Conservation (phyloP, 2,797 vertebrate species). For the Hyperoplus lanceolatus region DNA sequence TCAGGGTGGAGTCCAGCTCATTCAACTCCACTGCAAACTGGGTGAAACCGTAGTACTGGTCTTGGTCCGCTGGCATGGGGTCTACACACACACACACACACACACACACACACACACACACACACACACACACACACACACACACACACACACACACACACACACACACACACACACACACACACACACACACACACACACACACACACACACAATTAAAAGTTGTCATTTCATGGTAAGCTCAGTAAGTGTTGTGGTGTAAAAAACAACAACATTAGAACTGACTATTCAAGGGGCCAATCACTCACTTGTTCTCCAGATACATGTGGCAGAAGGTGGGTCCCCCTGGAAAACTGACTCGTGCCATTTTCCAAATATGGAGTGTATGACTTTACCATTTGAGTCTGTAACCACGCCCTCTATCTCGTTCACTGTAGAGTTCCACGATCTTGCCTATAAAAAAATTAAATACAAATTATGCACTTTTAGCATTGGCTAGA, state of each 20-base stretch:
- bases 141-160: slow-evolving; percentile 24
- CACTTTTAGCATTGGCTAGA: neutral
- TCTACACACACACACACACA: slow-evolving; percentile 80
- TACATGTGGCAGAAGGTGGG: slow-evolving; percentile 89
- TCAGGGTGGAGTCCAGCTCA: slow-evolving; percentile 88
- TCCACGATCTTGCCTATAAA: slow-evolving; percentile 94
- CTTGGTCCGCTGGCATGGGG: slow-evolving; percentile 90
- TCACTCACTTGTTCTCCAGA: slow-evolving; percentile 97
- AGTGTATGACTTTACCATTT: slow-evolving; percentile 88
- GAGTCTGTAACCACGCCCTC: slow-evolving; percentile 91
- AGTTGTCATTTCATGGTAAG: neutral
- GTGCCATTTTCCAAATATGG: slow-evolving; percentile 96
- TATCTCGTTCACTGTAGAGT: slow-evolving; percentile 92
- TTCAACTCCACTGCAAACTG: slow-evolving; percentile 96
- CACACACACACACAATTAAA: neutral
- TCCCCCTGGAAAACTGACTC: slow-evolving; percentile 93
- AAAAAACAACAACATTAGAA: neutral
- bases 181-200: slow-evolving; percentile 36
- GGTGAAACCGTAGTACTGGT: slow-evolving; percentile 97
- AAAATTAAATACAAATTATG: neutral
- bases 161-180: slow-evolving; percentile 22
- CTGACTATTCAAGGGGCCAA: neutral
- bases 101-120: slow-evolving; percentile 36
- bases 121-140: slow-evolving; percentile 17
- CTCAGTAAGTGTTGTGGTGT: neutral